Conservation (phyloP, 2,797 vertebrate genomes). For the Fratercula arctica region DNA sequence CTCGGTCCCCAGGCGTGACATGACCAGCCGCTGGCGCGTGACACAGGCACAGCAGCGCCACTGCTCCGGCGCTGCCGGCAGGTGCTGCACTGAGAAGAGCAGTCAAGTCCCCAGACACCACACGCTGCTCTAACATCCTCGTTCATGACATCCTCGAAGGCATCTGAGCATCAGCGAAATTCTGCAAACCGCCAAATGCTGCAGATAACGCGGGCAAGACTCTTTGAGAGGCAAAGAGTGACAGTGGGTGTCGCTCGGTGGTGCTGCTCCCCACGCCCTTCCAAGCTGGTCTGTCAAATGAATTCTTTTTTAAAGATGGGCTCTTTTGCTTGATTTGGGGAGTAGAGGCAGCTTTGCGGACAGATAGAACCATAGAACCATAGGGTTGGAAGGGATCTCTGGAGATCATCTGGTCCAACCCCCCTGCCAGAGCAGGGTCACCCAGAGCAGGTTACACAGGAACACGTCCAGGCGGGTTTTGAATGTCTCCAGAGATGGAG, state of each 20-base stretch:
- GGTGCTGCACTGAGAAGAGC: not conserved
- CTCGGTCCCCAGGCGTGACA: not conserved
- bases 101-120: not conserved
- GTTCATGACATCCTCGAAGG: not conserved
- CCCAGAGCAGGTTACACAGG: no score
- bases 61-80: fast-evolving
- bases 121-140: not conserved
- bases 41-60: not conserved
- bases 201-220: not conserved
- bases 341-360: not conserved
- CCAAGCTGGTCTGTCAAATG: not conserved
- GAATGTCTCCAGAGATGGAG: no score
- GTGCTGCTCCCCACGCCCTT: not conserved
- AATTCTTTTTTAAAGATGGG: not conserved
- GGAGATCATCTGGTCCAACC: no score
- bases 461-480: no score
- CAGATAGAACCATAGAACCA: no score
- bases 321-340: not conserved
- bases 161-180: not conserved
- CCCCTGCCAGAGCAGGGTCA: no score
- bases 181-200: not conserved
- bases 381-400: no score
- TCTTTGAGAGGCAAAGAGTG: not conserved
- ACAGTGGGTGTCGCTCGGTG: not conserved
- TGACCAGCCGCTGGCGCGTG: not conserved